Evolutionary conservation across 2,888 invertebrate genomes (phyloP), one percentile per base, ranked within the genome.

Genomic region (Chalcosyrphus nemorum): DNA sequence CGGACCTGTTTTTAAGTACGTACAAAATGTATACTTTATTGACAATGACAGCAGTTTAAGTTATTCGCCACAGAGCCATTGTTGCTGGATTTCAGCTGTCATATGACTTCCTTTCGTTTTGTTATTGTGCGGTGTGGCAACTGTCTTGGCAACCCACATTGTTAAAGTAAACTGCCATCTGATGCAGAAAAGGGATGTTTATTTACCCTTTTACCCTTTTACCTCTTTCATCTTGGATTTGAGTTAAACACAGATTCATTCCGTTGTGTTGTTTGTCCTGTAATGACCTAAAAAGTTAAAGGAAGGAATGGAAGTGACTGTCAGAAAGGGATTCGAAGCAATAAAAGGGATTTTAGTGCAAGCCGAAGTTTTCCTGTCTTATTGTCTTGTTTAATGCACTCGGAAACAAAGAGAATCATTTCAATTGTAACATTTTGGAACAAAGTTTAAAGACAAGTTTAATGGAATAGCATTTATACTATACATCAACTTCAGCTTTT

Each of bases 1-100:
- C 50, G 50, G n/a, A 27, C 6, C 6, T 24, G 43, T 24, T 29
- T 13, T 43, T 29, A 29, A 24, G 27, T 19, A 29, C 38, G 27
- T 19, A 17, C 52, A 52, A 32, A 32, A 32, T 32, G 32, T 11
- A 15, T 29, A 32, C 45, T 19, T 56, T 75, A 75, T 65, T 57
- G 75, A 66, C 57, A 13, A 50, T 75, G 66, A 32, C 75, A 75
- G 57, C 27, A 66, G 66, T 57, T 75, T 57, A 75, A 75, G 50
- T 50, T 75, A 57, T 75, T 66, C 66, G 56, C 47, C 65, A 57
- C 38, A 35, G n/a, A n/a, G 24, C 29, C 7, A 29, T 66, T 74
- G 47, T 52, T 59, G 50, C 45, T 54, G 52, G 32, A 61, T 74
- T 43, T 45, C 59, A 71, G 13, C 47, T 59, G 59, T 17, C 59